Conservation (phyloP, 2,113 vertebrate species). For the Urocolius indicus region DNA sequence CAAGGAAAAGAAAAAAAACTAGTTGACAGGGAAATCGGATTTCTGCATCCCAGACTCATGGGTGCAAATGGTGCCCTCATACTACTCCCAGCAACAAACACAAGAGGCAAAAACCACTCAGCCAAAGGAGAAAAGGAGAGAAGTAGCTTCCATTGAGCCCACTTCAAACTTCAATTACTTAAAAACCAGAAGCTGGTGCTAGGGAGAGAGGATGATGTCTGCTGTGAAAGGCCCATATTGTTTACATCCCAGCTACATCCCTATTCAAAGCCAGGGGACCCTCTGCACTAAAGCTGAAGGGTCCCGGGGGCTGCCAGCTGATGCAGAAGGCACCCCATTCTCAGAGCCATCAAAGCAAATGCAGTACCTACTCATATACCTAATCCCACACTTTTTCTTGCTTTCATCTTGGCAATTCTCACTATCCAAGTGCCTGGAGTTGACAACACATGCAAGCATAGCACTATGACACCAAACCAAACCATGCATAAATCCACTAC, state of each 20-base stretch:
- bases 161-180: neutral
- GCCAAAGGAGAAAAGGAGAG: neutral
- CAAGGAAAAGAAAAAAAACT: neutral
- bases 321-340: neutral
- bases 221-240: neutral
- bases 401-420: neutral
- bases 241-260: neutral
- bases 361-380: neutral
- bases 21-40: neutral
- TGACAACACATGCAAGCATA: neutral
- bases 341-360: neutral
- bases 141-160: neutral
- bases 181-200: neutral
- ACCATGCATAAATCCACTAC: constrained; percentile 1
- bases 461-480: constrained; percentile 4
- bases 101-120: neutral
- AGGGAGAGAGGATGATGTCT: neutral
- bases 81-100: neutral
- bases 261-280: neutral
- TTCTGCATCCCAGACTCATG: neutral
- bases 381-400: neutral
- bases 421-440: neutral
- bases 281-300: neutral
- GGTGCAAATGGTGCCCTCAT: neutral
- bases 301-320: neutral